Evolutionary conservation across 1,140 invertebrate genomes (phyloP).

Genomic region (Medauroidea extradentata): DNA sequence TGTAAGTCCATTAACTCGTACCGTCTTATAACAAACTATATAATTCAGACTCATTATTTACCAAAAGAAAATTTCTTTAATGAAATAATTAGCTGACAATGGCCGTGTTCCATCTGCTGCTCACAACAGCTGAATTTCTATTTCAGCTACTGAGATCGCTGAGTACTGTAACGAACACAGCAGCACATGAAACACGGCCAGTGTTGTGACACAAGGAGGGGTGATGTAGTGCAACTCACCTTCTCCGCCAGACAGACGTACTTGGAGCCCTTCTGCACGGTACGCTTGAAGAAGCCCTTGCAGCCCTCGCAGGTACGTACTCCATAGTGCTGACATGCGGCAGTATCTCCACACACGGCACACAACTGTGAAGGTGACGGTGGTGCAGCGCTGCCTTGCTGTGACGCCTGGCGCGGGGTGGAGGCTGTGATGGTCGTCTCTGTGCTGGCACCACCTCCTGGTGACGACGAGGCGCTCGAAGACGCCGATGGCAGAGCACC

Average conservation of each 20-base stretch:
- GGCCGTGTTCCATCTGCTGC: too few species aligned
- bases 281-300: constrained; percentile 92
- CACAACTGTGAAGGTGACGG: constrained; percentile 82
- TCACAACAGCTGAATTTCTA: too few species aligned
- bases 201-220: too few species aligned
- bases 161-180: too few species aligned
- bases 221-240: constrained; percentile 7
- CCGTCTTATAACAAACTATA: too few species aligned
- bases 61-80: too few species aligned
- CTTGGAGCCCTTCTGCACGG: constrained; percentile 97
- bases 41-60: too few species aligned
- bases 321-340: constrained; percentile 97
- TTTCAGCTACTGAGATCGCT: too few species aligned
- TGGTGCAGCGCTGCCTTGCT: constrained; percentile 52
- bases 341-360: constrained; percentile 97
- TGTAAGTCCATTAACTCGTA: too few species aligned
- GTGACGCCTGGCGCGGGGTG: constrained; percentile 42
- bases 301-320: constrained; percentile 97
- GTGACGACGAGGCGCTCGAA: constrained; percentile 62
- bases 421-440: constrained; percentile 18
- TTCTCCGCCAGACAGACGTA: constrained; percentile 98
- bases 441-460: constrained; percentile 40
- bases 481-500: constrained; percentile 46
- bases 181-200: too few species aligned
- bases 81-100: too few species aligned